Evolutionary conservation across 1,140 invertebrate species (phyloP), one percentile per base, ranked within the genome.

Genomic region (Pogonus chalceus): DNA sequence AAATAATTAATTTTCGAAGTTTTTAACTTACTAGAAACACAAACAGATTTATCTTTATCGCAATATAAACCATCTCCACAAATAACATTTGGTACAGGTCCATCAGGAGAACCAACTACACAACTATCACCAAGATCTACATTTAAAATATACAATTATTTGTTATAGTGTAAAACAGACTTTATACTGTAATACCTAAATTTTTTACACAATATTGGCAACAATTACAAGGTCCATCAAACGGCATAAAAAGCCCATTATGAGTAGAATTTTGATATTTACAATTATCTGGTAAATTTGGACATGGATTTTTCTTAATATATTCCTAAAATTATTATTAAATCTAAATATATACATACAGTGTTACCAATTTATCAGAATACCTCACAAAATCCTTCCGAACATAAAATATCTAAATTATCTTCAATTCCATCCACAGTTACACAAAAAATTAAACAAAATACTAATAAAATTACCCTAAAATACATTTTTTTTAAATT

Each of bases 141-240:
- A 49, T 22, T 23, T 47, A 39, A 16, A 26, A 26, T 53, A 23
- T 39, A 43, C n/a, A 35, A 35, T 35, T 50, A 14, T 23, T 35
- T 55, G n/a, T 51, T 52, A 20, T 23, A 24, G 22, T 24, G 18
- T 24, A 0, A 53, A 23, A 46, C 46, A 43, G 21, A 7, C 14
- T 43, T 16, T 55, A n/a, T 55, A 18, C 20, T 18, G 22, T 58
- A 56, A 62, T 63, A 76, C 73, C 58, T 51, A 75, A 64, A 58
- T 75, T 68, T 10, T 68, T 65, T 22, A 80, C 55, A 55, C 79
- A 80, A 60, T 71, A 79, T 3, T 75, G 61, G 54, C 79, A 80
- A 56, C 79, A 81, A 59, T 79, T 79, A 64, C 79, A 80, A 1
- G 70, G 58, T 14, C 73, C 75, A 0, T 76, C 74, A 10, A 73